Percentiles rank a stretch among this genome's conserved stretches.
Conservation (phyloP, 2,113 vertebrate genomes). For the Cyanoramphus novaezelandiae region DNA sequence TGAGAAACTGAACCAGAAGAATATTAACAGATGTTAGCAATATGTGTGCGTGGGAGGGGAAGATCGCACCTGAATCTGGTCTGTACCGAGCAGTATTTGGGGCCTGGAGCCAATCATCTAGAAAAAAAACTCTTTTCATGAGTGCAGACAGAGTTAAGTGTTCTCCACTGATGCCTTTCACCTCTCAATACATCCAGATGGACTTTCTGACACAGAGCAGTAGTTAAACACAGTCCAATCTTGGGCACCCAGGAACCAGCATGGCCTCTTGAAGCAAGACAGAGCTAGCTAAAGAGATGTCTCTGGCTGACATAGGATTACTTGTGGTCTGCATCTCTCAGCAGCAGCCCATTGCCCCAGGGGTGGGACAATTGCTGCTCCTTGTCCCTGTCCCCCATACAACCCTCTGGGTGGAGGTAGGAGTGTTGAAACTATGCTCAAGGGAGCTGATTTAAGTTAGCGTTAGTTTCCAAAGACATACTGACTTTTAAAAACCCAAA, state of each 20-base stretch:
- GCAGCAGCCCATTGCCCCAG: background rate
- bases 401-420: background rate
- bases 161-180: background rate
- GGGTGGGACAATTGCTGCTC: background rate
- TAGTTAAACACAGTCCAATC: background rate
- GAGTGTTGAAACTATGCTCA: background rate
- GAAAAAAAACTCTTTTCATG: background rate
- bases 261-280: background rate
- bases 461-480: background rate
- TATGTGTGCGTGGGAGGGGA: slow-evolving; percentile 20
- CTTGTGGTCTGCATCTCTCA: background rate
- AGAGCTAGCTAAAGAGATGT: background rate
- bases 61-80: slow-evolving; percentile 52
- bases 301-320: background rate
- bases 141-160: background rate
- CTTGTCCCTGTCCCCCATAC: background rate
- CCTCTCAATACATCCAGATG: background rate
- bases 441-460: background rate
- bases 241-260: background rate
- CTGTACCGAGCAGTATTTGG: background rate
- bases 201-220: background rate
- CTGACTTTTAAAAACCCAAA: background rate
- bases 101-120: background rate
- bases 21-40: slow-evolving; percentile 34
- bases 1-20: slow-evolving; percentile 15